These are phyloP conservation scores for Lagopus leucura DNA, from an alignment of 2,113 vertebrate genomes.

Conservation along the genomic window DNA sequence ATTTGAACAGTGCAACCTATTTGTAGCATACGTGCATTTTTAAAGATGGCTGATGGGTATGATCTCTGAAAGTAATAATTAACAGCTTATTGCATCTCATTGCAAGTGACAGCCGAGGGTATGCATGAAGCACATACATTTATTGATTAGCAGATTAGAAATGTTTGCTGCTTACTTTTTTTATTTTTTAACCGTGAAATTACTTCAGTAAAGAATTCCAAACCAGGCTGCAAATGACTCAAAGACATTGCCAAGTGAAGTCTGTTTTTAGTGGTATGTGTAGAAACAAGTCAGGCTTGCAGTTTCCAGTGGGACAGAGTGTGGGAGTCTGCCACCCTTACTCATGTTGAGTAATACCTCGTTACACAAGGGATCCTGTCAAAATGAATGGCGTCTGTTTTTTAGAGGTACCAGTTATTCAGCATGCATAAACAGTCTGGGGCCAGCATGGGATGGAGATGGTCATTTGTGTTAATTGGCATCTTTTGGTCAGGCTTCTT, in stretches of 20 bases:
- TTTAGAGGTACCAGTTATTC: conserved; percentile 33
- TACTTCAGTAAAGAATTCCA: conserved; percentile 45
- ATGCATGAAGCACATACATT: background rate
- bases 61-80: conserved; percentile 54
- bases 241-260: conserved; percentile 51
- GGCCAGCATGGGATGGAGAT: background rate
- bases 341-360: conserved; percentile 71
- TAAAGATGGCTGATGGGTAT: background rate
- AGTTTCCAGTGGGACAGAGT: conserved; percentile 68
- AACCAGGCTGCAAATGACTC: conserved; percentile 62
- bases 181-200: background rate
- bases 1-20: background rate
- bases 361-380: conserved; percentile 60
- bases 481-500: background rate
- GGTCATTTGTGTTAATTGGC: background rate
- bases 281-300: conserved; percentile 66
- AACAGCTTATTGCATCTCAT: conserved; percentile 5
- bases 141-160: conserved; percentile 24
- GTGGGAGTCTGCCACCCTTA: conserved; percentile 68
- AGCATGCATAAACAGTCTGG: background rate
- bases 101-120: conserved; percentile 35
- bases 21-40: background rate
- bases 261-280: conserved; percentile 67
- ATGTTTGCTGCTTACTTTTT: background rate
- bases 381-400: background rate